Evolutionary conservation across 2,888 invertebrate species (phyloP), one percentile per base, ranked within the genome.

Genomic region (Agonopterix alstromeriana): DNA sequence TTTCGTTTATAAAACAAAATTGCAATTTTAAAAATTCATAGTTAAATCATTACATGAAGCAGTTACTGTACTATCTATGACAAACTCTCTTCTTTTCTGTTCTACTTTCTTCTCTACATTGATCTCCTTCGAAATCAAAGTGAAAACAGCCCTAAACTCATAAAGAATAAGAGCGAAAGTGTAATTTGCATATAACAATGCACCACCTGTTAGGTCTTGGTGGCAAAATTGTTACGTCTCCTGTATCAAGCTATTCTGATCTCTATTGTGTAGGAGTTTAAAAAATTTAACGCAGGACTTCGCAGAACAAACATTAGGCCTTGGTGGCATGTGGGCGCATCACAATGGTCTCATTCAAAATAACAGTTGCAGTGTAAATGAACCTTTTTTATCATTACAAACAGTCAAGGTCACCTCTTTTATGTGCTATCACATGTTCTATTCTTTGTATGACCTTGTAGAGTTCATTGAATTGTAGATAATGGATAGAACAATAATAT

Each of bases 101-200:
- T 7, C 27, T 27, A 27, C 5, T 27, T 27, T 27, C 27, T 27
- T 27, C 27, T 17, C 4, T 5, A 27, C 10, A 3, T 8, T 38
- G 38, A 38, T 38, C 38, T 10, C 3, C 10, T 5, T 9, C 3
- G 4, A 10, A 38, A 38, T 38, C n/a, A 38, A 38, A 27, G 27
- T 27, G 27, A 27, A 38, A n/a, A 38, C 38, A 38, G 27, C 38
- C 38, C 38, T 38, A 38, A 82, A 76, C 65, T 66, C 65, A 10
- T 73, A 75, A 63, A 72, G 71, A 61, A 61, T 53, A 77, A 86
- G 72, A 88, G 79, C 73, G 87, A 88, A 83, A 87, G 87, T 82
- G 71, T 83, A 84, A 86, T 88, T 88, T 88, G 85, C 87, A 88
- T 87, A 77, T 71, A 84, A 87, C 87, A 88, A 88, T 85, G 81